Base-by-base conservation (phyloP, 2,113 vertebrate species). In the Actenoides hombroni region DNA sequence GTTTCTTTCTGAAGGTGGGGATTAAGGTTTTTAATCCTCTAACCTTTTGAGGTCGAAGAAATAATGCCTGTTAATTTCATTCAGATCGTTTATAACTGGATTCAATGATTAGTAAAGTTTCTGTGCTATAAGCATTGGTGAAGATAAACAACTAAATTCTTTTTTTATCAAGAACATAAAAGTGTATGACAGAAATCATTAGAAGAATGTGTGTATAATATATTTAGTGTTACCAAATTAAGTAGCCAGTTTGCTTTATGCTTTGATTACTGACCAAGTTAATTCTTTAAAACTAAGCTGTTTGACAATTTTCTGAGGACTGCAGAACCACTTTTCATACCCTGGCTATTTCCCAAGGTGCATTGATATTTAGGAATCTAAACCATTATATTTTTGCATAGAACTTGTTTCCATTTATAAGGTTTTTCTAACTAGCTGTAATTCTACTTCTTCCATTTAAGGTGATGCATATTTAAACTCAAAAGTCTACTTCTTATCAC, bases 401-500 rank as follows among this genome's bases (percentile, higher is more conserved):
- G 49, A 93, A 53, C 31, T 91, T 61, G 24, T 61, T 90, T 71
- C 80, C 63, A 61, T 88, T 88, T 95, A 40, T 70, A 87, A 82
- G 60, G 35, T 87, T 95, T 85, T 65, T 63, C 54, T 59, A 48
- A 84, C 69, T 74, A 56, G 82, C 63, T 53, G 24, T 76, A 56
- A 31, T 70, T 90, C 59, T 48, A 5, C 26, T 92, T 74, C 56
- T 80, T 88, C 64, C 49, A 79, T 94, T 88, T 94, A 75, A 94
- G 73, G 80, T 77, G 68, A 93, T 97, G 70, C 78, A 51, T 92
- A 84, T 73, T 92, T 89, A 60, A 94, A 42, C 64, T 70, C 35
- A 60, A 60, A 95, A 79, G 39, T 91, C 65, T 94, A 17, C 59
- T 94, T 87, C 75, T 73, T 90, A 59, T 16, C 59, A 44, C 54